Conservation (phyloP, 2,888 invertebrate genomes). For the Pristionchus japonicus region DNA sequence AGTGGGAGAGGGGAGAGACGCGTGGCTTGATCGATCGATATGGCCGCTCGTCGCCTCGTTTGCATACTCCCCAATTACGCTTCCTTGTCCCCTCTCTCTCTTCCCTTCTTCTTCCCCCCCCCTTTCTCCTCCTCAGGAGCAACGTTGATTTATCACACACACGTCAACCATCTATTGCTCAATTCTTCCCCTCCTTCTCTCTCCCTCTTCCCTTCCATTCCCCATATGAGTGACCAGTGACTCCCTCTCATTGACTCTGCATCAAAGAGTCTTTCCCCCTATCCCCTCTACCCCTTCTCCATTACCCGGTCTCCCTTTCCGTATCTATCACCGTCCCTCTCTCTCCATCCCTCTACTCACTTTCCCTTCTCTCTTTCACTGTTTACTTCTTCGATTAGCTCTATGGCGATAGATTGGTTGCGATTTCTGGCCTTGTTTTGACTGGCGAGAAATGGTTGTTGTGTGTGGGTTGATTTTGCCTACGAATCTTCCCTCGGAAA, state of each 20-base stretch:
- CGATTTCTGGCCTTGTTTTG: background rate
- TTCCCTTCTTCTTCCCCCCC: background rate
- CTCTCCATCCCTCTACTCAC: no score
- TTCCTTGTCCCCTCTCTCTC: no score
- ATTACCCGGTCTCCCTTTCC: background rate
- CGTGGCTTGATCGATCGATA: constrained; percentile 24
- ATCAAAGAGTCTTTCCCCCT: background rate
- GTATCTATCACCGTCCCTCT: constrained; percentile 16
- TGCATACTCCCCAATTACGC: background rate
- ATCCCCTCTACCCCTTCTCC: background rate
- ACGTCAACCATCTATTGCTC: constrained; percentile 30
- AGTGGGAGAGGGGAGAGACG: background rate
- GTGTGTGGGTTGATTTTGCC: no score
- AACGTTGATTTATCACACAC: constrained; percentile 43
- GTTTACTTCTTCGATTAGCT: constrained; percentile 26
- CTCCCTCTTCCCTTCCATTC: constrained; percentile 16
- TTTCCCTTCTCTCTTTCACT: background rate
- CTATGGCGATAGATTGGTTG: background rate
- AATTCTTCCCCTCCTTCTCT: constrained; percentile 4
- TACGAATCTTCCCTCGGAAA: background rate
- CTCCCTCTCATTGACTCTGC: constrained; percentile 23
- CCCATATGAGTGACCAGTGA: constrained; percentile 23
- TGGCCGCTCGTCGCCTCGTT: background rate
- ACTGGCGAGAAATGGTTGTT: background rate
- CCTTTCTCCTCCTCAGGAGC: constrained; percentile 35